phyloP scores from a whole-genome alignment of 2,888 invertebrate genomes.

The Chloroclystis v-ata region DNA sequence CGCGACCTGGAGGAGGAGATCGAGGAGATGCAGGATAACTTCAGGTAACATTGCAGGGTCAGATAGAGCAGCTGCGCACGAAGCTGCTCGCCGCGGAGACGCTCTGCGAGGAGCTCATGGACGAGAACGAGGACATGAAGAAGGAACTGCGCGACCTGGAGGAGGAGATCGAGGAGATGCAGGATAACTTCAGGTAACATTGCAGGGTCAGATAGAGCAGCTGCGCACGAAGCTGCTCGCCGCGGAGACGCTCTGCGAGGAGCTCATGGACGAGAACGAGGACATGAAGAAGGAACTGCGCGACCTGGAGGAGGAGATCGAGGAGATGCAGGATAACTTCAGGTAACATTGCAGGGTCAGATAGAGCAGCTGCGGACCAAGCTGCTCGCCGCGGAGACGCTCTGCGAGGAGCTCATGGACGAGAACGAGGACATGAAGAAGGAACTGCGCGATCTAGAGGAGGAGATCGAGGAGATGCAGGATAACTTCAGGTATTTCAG shows the following conservation, averaged over 20 bases:
- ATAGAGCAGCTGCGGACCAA: conserved; percentile 89
- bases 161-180: conserved; percentile 99
- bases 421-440: conserved; percentile 97
- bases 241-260: conserved; percentile 94
- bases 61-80: conserved; percentile 85
- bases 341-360: conserved; percentile 81
- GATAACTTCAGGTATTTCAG: conserved; percentile 95
- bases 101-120: conserved; percentile 94
- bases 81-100: conserved; percentile 94
- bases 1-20: conserved; percentile 96
- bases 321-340: conserved; percentile 98
- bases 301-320: conserved; percentile 97
- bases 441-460: conserved; percentile 94
- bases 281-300: conserved; percentile 94
- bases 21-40: conserved; percentile 99
- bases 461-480: conserved; percentile 99
- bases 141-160: conserved; percentile 95
- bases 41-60: conserved; percentile 84
- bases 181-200: conserved; percentile 94
- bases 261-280: conserved; percentile 96
- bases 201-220: conserved; percentile 82
- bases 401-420: conserved; percentile 96
- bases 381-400: conserved; percentile 91
- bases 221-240: conserved; percentile 90
- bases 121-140: conserved; percentile 96